Conservation (phyloP, 2,113 vertebrate genomes). For the Ceyx melanurus region DNA sequence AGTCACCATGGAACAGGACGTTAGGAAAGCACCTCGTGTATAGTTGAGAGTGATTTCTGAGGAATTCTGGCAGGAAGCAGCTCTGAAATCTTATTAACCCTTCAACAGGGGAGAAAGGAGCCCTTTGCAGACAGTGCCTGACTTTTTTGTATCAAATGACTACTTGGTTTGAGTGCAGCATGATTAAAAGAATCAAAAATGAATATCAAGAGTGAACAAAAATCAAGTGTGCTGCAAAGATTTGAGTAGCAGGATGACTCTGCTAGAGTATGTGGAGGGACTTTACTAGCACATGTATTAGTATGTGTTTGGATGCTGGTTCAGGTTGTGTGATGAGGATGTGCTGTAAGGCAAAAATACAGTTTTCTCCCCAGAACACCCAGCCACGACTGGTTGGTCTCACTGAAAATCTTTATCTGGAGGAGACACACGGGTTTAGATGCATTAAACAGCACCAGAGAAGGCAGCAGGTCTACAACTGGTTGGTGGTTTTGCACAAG, state of each 20-base stretch:
- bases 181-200: not conserved
- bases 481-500: not conserved
- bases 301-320: not conserved
- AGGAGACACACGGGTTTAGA: not conserved
- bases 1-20: slow-evolving; percentile 17
- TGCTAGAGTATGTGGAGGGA: not conserved
- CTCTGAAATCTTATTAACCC: not conserved
- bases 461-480: not conserved
- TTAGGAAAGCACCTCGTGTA: slow-evolving; percentile 23
- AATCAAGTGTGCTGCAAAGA: not conserved
- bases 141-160: not conserved
- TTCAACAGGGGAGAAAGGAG: not conserved
- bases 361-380: not conserved
- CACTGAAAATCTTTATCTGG: not conserved
- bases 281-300: too few relatives aligned
- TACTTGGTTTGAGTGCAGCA: not conserved
- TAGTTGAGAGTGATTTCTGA: not conserved
- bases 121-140: not conserved
- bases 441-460: not conserved
- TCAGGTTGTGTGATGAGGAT: not conserved
- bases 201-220: not conserved
- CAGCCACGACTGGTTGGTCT: not conserved
- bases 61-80: not conserved
- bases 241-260: not conserved
- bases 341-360: not conserved